phyloP scores from a whole-genome alignment of 2,888 invertebrate species.

The Volucella zonaria region DNA sequence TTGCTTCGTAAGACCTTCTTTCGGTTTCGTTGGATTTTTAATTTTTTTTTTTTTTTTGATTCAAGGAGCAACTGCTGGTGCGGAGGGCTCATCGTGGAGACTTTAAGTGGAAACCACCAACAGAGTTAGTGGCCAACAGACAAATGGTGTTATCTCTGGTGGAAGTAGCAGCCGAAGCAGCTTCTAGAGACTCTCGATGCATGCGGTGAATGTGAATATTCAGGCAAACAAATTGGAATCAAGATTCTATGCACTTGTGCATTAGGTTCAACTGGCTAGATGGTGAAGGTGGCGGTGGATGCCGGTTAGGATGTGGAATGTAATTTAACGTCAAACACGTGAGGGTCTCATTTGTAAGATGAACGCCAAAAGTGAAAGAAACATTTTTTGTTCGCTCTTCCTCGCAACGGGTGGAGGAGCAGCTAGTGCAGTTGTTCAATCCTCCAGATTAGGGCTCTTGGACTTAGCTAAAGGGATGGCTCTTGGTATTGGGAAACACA shows the following conservation, averaged over 20 bases:
- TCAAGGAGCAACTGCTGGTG: constrained; percentile 4
- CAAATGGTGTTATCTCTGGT: constrained; percentile 53
- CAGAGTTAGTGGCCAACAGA: constrained; percentile 50
- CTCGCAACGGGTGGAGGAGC: too few species aligned
- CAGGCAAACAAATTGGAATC: constrained; percentile 57
- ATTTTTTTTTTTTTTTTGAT: constrained; percentile 11
- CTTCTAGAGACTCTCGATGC: constrained; percentile 41
- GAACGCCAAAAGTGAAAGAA: constrained; percentile 54
- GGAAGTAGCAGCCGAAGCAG: constrained; percentile 44
- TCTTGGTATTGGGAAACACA: too few species aligned
- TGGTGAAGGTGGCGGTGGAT: background rate
- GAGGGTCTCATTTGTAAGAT: constrained; percentile 49
- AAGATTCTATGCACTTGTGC: constrained; percentile 59
- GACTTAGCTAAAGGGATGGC: too few species aligned
- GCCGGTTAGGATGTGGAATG: constrained; percentile 5
- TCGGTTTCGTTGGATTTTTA: constrained; percentile 9
- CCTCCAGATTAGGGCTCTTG: too few species aligned
- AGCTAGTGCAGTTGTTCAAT: too few species aligned
- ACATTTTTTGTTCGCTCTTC: background rate
- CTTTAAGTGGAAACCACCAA: constrained; percentile 47
- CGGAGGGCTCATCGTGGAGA: constrained; percentile 7
- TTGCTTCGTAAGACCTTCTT: constrained; percentile 12
- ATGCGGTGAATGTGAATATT: constrained; percentile 65
- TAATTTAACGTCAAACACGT: constrained; percentile 54
- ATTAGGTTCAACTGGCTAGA: background rate